Conservation (phyloP, 2,113 vertebrate genomes). For the Parotia lawesii region DNA sequence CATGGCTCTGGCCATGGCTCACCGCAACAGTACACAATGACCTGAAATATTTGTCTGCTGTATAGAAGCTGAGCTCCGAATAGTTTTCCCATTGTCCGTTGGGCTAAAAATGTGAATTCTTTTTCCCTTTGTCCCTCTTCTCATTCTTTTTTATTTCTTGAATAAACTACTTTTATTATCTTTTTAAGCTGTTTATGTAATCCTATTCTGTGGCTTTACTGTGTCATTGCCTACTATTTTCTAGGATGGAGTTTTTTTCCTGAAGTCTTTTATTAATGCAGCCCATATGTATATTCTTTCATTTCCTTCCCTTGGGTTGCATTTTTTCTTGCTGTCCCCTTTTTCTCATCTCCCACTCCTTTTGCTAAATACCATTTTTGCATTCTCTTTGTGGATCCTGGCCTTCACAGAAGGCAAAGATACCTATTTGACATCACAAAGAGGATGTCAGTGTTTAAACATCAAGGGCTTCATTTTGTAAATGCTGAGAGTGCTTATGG, state of each 20-base stretch:
- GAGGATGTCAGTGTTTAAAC: background rate
- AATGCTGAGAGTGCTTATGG: background rate
- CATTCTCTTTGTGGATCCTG: conserved; percentile 39
- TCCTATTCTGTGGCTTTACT: conserved; percentile 30
- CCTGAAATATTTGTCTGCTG: background rate
- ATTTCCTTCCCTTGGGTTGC: background rate
- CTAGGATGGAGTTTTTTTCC: background rate
- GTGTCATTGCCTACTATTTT: background rate
- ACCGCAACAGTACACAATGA: background rate
- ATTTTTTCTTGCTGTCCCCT: background rate
- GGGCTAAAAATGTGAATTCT: conserved; percentile 16
- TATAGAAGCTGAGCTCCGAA: background rate
- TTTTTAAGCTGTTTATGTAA: conserved; percentile 44
- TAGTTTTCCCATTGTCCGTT: background rate
- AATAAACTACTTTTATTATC: conserved; percentile 43
- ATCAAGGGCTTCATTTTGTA: background rate
- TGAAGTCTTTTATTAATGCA: background rate
- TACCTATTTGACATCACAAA: conserved; percentile 1
- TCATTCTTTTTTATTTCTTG: conserved; percentile 23
- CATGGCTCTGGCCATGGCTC: no score
- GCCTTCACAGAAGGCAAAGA: conserved; percentile 6
- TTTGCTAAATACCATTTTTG: conserved; percentile 39
- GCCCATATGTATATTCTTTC: background rate
- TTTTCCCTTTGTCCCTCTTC: background rate
- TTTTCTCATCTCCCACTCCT: background rate